These are phyloP conservation scores for Taeniopygia guttata DNA, from an alignment of 2,797 vertebrate species.

Conservation along the genomic window DNA sequence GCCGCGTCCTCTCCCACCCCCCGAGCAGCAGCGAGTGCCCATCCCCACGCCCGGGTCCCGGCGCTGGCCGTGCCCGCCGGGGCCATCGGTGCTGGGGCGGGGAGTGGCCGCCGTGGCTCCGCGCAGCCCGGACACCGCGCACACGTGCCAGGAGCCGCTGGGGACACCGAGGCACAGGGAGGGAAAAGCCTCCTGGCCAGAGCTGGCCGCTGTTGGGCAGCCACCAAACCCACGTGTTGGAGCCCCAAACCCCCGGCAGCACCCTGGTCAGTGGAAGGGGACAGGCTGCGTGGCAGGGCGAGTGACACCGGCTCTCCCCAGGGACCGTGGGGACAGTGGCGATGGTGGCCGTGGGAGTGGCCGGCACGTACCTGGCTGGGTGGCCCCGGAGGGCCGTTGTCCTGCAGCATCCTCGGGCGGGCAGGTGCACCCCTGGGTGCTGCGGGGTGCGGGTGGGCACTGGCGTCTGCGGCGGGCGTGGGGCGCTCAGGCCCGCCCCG, in stretches of 20 bases:
- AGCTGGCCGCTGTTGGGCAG: not conserved
- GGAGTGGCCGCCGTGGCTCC: not conserved
- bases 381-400: not conserved
- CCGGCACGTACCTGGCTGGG: conserved; percentile 54
- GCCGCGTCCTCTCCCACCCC: accelerated
- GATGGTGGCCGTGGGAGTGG: accelerated
- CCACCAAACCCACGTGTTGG: accelerated
- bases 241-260: not conserved
- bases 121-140: not conserved
- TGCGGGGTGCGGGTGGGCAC: conserved; percentile 28
- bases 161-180: not conserved
- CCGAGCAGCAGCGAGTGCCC: accelerated
- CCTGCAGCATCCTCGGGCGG: conserved; percentile 37
- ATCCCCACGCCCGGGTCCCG: not conserved
- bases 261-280: accelerated
- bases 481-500: conserved; percentile 7
- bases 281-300: accelerated
- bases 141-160: not conserved
- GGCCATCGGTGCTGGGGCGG: not conserved
- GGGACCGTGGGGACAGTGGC: not conserved
- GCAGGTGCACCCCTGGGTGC: conserved; percentile 33
- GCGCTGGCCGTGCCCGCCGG: not conserved
- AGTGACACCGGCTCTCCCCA: accelerated
- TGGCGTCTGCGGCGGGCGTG: not conserved
- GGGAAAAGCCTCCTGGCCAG: not conserved